A percentile compares a stretch with the other conserved stretches of the same genome.
phyloP scores from a whole-genome alignment of 2,888 invertebrate species.

The Macaria liturata region DNA sequence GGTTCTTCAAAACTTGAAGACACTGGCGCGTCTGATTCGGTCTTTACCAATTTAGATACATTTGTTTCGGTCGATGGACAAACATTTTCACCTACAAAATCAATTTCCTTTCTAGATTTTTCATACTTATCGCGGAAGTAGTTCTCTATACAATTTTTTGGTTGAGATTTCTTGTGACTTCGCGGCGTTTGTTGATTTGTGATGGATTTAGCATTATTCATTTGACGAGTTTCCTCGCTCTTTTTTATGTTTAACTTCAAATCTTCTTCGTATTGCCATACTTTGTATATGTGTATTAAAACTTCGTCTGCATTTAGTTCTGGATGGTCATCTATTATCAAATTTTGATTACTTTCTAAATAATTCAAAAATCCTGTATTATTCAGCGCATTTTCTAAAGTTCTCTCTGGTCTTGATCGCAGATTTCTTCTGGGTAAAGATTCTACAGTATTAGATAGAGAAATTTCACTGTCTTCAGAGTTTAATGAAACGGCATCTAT shows the following conservation, averaged over 20 bases:
- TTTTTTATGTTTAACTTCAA: slow-evolving; percentile 58
- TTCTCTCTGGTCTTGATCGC: slow-evolving; percentile 34
- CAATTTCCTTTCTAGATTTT: slow-evolving; percentile 16
- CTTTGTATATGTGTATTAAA: slow-evolving; percentile 70
- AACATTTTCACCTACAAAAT: slow-evolving; percentile 7
- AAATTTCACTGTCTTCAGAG: slow-evolving; percentile 48
- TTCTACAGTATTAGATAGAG: slow-evolving; percentile 28
- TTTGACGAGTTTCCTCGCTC: slow-evolving; percentile 46
- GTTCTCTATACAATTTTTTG: slow-evolving; percentile 31
- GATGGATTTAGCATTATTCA: slow-evolving; percentile 52
- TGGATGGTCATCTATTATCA: slow-evolving; percentile 75
- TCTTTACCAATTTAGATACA: neutral
- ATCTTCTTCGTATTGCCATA: slow-evolving; percentile 72
- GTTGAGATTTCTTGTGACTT: slow-evolving; percentile 27
- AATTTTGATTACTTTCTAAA: slow-evolving; percentile 70
- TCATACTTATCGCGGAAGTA: slow-evolving; percentile 22
- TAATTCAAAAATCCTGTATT: slow-evolving; percentile 74
- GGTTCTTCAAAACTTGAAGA: neutral
- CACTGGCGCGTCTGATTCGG: neutral
- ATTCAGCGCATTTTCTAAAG: slow-evolving; percentile 38
- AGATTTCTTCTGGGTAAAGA: slow-evolving; percentile 42
- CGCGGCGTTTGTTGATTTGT: slow-evolving; percentile 26
- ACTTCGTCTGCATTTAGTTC: slow-evolving; percentile 70
- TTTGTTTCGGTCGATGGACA: neutral
- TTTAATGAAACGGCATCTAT: slow-evolving; percentile 41